Evolutionary conservation across 1,140 invertebrate species (phyloP), one percentile per base, ranked within the genome.

Genomic region (Pemphigus obesinymphae): DNA sequence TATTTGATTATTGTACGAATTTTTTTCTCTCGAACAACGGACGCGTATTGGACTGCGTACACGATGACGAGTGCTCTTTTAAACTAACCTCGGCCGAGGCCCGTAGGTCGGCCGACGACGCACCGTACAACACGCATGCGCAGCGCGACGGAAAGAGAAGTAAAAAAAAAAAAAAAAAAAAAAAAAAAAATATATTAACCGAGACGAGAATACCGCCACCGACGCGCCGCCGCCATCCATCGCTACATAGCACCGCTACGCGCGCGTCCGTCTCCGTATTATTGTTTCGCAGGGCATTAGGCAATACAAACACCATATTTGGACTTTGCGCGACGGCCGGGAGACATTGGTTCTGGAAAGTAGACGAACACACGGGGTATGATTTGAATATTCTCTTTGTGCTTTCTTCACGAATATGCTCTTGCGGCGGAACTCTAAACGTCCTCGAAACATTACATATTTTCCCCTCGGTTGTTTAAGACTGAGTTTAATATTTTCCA

Each of bases 11-110:
- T 5, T 55, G 31, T 80, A 50, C 17, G 43, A 13, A 45, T 7
- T 40, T 61, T 58, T 76, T 63, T 61, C 55, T 80, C 48, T 61
- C 76, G 76, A 7, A 80, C 76, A 63, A 37, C 76, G 76, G 37
- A 80, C 76, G 10, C 76, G 76, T 80, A 80, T 80, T 80, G 76
- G 76, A 80, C 76, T 80, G 55, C 76, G 40, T 55, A 80, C 76
- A 80, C 76, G 55, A 80, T 45, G 76, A 80, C 76, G 76, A 80
- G 76, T 63, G 76, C 76, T 80, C 76, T 80, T 80, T 80, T 80
- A 80, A 80, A 80, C 76, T 80, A 80, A 80, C 76, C 76, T 63
- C 37, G 76, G 76, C 73, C 55, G 76, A 20, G 40, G 76, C 76
- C 53, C 76, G 76, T 80, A 80, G 76, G 76, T 63, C 76, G 76